A percentile compares a stretch with the other conserved stretches of the same genome.
phyloP scores from a whole-genome alignment of 1,140 invertebrate genomes.

The Calosoma granatense region DNA sequence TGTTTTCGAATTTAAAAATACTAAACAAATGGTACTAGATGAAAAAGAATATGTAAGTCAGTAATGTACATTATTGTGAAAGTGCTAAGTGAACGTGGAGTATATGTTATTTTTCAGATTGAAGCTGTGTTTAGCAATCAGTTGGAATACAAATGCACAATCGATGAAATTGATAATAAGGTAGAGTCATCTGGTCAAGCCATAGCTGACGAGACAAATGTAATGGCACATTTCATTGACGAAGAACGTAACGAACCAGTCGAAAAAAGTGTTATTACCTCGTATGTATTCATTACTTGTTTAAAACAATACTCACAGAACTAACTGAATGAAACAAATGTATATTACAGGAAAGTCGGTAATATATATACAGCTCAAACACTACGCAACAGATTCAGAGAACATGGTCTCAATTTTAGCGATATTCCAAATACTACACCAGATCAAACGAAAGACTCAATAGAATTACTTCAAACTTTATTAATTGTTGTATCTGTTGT shows the following conservation, averaged over 20 bases:
- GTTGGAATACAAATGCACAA: conserved; percentile 39
- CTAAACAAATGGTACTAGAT: conserved; percentile 30
- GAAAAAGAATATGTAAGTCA: conserved; percentile 38
- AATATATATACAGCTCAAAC: not conserved
- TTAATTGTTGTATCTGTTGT: conserved; percentile 39
- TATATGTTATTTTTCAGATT: conserved; percentile 28
- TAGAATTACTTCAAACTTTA: conserved; percentile 34
- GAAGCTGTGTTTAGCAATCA: conserved; percentile 31
- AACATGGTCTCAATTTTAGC: conserved; percentile 30
- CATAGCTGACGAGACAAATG: conserved; percentile 32
- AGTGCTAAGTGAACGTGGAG: too few species aligned
- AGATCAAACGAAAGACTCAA: conserved; percentile 22
- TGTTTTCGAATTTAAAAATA: conserved; percentile 41
- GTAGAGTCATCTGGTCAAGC: conserved; percentile 26
- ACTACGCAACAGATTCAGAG: conserved; percentile 33
- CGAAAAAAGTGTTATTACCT: conserved; percentile 29
- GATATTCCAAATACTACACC: conserved; percentile 33
- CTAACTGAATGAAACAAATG: too few species aligned
- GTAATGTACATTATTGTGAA: too few species aligned
- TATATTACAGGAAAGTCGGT: too few species aligned
- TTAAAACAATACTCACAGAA: too few species aligned
- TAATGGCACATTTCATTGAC: conserved; percentile 40
- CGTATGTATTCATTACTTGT: not conserved
- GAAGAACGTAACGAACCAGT: conserved; percentile 34
- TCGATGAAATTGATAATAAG: conserved; percentile 38